Conservation (phyloP, 1,140 invertebrate genomes). For the Carcinoscorpius rotundicauda region DNA sequence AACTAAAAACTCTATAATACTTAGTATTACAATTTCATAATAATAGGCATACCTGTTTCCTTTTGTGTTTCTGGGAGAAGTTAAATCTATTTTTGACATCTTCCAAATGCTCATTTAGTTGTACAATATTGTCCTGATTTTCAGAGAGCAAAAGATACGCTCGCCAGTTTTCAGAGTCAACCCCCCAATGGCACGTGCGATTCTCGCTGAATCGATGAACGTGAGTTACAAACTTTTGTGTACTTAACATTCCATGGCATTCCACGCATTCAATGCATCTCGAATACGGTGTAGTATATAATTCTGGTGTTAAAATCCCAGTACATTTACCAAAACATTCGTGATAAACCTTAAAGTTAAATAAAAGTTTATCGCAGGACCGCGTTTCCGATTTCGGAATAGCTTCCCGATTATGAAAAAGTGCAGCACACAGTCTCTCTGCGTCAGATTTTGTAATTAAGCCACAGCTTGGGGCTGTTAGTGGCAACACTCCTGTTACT, state of each 20-base stretch:
- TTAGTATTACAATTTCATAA: too few species aligned
- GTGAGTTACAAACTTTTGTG: constrained; percentile 85
- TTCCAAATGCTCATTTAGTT: constrained; percentile 57
- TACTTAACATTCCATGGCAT: constrained; percentile 72
- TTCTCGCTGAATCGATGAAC: constrained; percentile 71
- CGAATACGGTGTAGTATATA: constrained; percentile 56
- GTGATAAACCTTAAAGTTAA: constrained; percentile 62
- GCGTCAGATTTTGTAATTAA: constrained; percentile 97
- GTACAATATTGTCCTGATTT: constrained; percentile 53
- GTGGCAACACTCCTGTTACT: constrained; percentile 61
- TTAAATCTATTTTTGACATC: constrained; percentile 49
- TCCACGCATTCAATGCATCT: constrained; percentile 85
- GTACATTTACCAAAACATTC: constrained; percentile 91
- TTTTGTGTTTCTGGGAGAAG: constrained; percentile 43
- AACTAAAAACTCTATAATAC: too few species aligned
- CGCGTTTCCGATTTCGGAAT: constrained; percentile 4
- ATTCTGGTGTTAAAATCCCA: constrained; percentile 69
- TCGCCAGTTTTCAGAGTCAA: constrained; percentile 90
- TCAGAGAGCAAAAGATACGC: constrained; percentile 70
- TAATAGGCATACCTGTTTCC: constrained; percentile 38
- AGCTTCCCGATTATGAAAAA: constrained; percentile 41
- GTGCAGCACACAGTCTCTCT: constrained; percentile 76
- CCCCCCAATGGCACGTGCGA: constrained; percentile 95
- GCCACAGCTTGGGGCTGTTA: constrained; percentile 71
- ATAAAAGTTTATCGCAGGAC: constrained; percentile 11